Evolutionary conservation across 2,113 vertebrate species (phyloP).

Genomic region (Anarhynchus alexandrinus): DNA sequence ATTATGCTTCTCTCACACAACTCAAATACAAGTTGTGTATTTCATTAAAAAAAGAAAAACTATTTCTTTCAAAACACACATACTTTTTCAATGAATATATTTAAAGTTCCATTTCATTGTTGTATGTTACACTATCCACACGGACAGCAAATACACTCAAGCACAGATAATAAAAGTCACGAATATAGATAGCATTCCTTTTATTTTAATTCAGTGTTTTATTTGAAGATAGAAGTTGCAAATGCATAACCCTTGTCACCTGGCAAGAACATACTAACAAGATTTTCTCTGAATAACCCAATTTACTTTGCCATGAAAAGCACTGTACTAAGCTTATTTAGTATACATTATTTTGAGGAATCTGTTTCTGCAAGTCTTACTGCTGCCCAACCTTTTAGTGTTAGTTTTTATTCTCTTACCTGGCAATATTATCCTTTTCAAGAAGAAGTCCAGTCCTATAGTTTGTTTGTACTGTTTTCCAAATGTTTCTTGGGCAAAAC

Average conservation of each 20-base stretch:
- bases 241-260: neutral
- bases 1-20: constrained; percentile 70
- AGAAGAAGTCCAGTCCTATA: constrained; percentile 98
- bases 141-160: neutral
- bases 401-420: constrained; percentile 80
- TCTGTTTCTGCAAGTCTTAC: neutral
- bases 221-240: neutral
- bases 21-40: constrained; percentile 58
- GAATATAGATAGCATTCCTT: neutral
- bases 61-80: constrained; percentile 52
- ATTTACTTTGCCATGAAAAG: constrained; percentile 2
- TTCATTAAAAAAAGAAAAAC: constrained; percentile 3
- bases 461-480: constrained; percentile 99
- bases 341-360: neutral
- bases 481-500: constrained; percentile 98
- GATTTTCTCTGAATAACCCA: neutral
- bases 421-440: constrained; percentile 97
- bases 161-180: neutral
- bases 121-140: neutral
- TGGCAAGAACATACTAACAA: neutral
- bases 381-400: neutral
- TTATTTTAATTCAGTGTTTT: neutral
- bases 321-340: neutral
- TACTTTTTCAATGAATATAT: neutral
- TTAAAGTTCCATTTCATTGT: neutral